Base-by-base conservation (phyloP, 1,140 invertebrate species). In the Drosophila grimshawi region DNA sequence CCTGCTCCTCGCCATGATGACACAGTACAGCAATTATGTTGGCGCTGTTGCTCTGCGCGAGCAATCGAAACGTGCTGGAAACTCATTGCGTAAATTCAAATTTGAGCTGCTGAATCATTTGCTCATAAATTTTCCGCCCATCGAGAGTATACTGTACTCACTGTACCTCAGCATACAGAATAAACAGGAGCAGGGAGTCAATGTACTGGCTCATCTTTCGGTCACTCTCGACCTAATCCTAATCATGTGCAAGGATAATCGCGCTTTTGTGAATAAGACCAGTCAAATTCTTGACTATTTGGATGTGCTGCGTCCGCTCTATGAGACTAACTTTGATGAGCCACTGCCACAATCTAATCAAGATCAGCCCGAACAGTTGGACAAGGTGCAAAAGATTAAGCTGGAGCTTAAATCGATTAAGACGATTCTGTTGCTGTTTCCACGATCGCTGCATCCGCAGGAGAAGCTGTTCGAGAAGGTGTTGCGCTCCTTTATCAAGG, bases 371-470 rank as follows among this genome's bases (percentile, higher is more conserved):
- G 43, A 59, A 2, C 46, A 67, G 6, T 5, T 56, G 1, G 10
- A 53, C 4, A 89, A 76, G 19, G 64, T 75, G 41, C 33, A 92
- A 51, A 86, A 93, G 39, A 93, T 93, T 41, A 75, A 93, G 59
- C 92, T 96, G 61, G 95, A 95, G 92, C 92, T 96, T 2, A 96
- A 96, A 92, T 93, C 94, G 2, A 94, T 96, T 8, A 94, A 94
- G 51, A 94, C 96, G 37, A 94, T 96, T 79, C 74, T 96, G 3
- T 88, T 92, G 48, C 75, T 95, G 5, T 94, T 95, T 77, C 93
- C 93, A n/a, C 93, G 93, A 5, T 92, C 93, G 4, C 94, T 95
- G 75, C 92, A 93, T 11, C 92, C 94, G 2, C 92, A 94, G 32
- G 94, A 94, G 72, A 75, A 93, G 46, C 93, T 95, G 62, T 96